A percentile compares a stretch with the other conserved stretches of the same genome.
Evolutionary conservation across 2,113 vertebrate genomes (phyloP).

Genomic region (Microcebus murinus): DNA sequence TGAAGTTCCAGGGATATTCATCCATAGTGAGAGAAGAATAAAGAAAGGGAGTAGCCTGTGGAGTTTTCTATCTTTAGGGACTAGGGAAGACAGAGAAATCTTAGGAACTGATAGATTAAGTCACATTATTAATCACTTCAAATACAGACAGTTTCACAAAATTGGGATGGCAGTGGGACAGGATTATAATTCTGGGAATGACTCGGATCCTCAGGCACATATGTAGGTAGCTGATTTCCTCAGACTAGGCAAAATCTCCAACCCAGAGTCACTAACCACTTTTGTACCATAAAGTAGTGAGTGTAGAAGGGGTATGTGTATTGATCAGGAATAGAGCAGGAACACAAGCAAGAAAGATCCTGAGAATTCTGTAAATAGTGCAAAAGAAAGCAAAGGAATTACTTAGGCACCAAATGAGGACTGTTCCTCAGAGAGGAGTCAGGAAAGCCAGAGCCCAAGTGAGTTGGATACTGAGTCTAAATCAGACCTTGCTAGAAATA

Average conservation of each 20-base stretch:
- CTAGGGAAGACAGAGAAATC: background rate
- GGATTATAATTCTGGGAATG: background rate
- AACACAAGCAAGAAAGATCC: conserved; percentile 32
- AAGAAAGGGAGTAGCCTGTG: background rate
- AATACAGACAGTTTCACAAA: background rate
- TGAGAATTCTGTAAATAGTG: background rate
- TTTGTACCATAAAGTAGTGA: background rate
- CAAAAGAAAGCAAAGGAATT: conserved; percentile 29
- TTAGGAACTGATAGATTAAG: conserved; percentile 14
- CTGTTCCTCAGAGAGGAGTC: background rate
- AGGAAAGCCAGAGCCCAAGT: background rate
- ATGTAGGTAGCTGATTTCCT: background rate
- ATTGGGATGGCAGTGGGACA: background rate
- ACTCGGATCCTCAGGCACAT: background rate
- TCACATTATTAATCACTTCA: conserved; percentile 1
- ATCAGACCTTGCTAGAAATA: background rate
- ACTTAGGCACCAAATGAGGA: background rate
- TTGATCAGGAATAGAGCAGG: background rate
- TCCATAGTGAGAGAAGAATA: conserved; percentile 24
- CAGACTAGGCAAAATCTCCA: background rate
- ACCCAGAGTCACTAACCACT: background rate
- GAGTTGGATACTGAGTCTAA: background rate
- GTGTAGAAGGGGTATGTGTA: background rate
- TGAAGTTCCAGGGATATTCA: background rate
- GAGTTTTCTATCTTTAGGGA: conserved; percentile 39